These are phyloP conservation scores for chimpanzee (Pan troglodytes) DNA, from an alignment of 2,113 vertebrate genomes.

Conservation along the genomic window NHGRI_mPanTro3-v2.1_pri NC_072407.2:59899501-59900000, in stretches of 20 bases:
- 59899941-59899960: neutral
- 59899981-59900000: neutral
- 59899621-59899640: too few species aligned
- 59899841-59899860: neutral
- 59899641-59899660: too few species aligned
- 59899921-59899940: neutral
- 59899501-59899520: too few species aligned
- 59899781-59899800: neutral
- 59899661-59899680: too few species aligned
- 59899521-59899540: too few species aligned
- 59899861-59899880: neutral
- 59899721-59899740: too few species aligned
- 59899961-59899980: neutral
- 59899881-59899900: neutral
- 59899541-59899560: too few species aligned
- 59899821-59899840: neutral
- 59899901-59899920: neutral
- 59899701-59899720: too few species aligned
- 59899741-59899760: neutral
- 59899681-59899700: too few species aligned
- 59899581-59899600: too few species aligned
- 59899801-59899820: neutral
- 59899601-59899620: too few species aligned
- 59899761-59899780: neutral
- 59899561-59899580: too few species aligned